Conservation (phyloP, 2,888 invertebrate genomes). For the Toxonevra muliebris region DNA sequence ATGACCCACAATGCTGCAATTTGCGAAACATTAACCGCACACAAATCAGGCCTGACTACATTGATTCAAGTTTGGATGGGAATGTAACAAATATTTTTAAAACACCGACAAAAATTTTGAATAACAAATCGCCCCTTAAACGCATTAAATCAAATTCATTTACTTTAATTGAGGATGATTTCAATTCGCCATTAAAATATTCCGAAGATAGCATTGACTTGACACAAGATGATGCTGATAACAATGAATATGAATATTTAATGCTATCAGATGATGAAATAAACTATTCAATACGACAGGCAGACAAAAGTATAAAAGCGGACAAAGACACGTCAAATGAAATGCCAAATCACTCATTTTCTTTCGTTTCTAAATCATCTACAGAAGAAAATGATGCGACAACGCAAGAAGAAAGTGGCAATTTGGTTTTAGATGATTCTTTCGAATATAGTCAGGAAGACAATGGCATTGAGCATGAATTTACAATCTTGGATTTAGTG, state of each 20-base stretch:
- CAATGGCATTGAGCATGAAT: too few relatives aligned
- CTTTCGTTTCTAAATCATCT: too few relatives aligned
- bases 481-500: conserved; percentile 39
- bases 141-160: conserved; percentile 8
- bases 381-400: too few relatives aligned
- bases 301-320: conserved; percentile 44
- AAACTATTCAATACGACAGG: conserved; percentile 70
- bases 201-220: conserved; percentile 45
- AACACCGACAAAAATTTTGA: background rate
- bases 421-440: background rate
- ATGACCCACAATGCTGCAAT: background rate
- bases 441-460: background rate
- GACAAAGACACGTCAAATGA: background rate
- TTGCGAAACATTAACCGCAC: background rate
- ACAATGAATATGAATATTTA: conserved; percentile 60
- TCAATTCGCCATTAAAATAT: background rate
- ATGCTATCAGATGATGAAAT: conserved; percentile 70
- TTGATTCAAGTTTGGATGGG: background rate
- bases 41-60: background rate
- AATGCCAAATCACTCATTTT: too few relatives aligned
- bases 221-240: conserved; percentile 43
- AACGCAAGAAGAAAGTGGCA: background rate
- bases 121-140: background rate
- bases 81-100: background rate
- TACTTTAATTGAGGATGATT: background rate